Percentiles rank a stretch among this genome's conserved stretches.
Evolutionary conservation across 1,140 invertebrate genomes (phyloP).

Genomic region (Notospermus geniculatus): DNA sequence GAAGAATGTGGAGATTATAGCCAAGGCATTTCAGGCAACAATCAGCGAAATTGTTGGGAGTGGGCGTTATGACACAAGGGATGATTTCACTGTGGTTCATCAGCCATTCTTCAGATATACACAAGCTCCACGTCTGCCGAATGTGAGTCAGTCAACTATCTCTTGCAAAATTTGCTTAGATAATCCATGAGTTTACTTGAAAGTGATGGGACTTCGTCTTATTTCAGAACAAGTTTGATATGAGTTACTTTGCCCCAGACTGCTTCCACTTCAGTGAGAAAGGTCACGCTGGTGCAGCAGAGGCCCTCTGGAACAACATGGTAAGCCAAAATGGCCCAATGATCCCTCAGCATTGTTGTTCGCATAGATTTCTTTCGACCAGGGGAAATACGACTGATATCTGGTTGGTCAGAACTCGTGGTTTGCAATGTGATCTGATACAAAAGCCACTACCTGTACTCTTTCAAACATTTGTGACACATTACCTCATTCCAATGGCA

Average conservation of each 20-base stretch:
- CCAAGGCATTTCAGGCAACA: constrained; percentile 31
- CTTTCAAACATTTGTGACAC: too few species aligned
- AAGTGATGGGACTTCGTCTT: too few species aligned
- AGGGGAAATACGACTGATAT: too few species aligned
- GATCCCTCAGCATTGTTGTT: too few species aligned
- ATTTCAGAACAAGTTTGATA: constrained; percentile 54
- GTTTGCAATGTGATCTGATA: too few species aligned
- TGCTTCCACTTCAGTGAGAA: constrained; percentile 71
- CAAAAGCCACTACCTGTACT: too few species aligned
- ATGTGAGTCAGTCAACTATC: constrained; percentile 23
- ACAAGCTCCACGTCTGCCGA: constrained; percentile 23
- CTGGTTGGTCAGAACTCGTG: too few species aligned
- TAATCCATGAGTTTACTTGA: too few species aligned
- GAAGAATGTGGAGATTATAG: constrained; percentile 21
- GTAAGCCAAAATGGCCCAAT: constrained; percentile 25
- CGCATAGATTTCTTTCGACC: too few species aligned
- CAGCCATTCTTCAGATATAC: constrained; percentile 58
- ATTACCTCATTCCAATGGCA: too few species aligned
- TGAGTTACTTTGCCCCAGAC: constrained; percentile 65
- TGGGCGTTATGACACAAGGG: constrained; percentile 62
- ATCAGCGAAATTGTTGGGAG: constrained; percentile 34
- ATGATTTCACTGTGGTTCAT: constrained; percentile 66
- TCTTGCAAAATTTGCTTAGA: too few species aligned
- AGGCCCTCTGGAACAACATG: constrained; percentile 50
- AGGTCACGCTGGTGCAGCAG: constrained; percentile 59